Conservation (phyloP, 2,797 vertebrate genomes). For the Tolypeutes matacus region DNA sequence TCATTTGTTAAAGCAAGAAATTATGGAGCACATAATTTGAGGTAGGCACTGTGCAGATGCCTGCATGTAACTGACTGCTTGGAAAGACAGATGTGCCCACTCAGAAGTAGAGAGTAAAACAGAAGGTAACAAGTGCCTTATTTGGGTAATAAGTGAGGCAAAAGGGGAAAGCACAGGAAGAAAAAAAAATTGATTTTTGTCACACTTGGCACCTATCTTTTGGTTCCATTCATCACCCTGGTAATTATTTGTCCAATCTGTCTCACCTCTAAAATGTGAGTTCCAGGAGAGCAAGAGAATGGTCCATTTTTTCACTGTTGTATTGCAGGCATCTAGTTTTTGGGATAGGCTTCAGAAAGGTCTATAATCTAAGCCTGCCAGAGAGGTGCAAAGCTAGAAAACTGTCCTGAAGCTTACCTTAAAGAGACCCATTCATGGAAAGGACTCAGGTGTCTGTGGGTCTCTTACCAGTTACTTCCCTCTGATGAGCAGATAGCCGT, state of each 20-base stretch:
- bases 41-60: constrained; percentile 62
- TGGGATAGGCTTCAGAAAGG: background rate
- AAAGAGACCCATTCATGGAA: background rate
- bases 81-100: constrained; percentile 69
- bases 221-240: constrained; percentile 26
- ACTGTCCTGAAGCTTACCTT: background rate
- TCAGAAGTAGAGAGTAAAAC: constrained; percentile 17
- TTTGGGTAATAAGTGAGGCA: background rate
- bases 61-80: constrained; percentile 23
- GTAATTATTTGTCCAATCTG: constrained; percentile 44
- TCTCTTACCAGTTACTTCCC: constrained; percentile 63
- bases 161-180: background rate
- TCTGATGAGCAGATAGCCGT: constrained; percentile 28
- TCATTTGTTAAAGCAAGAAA: constrained; percentile 63
- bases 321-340: background rate
- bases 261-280: constrained; percentile 43
- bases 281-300: background rate
- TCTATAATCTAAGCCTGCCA: background rate
- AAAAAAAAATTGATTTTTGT: constrained; percentile 40
- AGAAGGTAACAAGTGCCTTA: constrained; percentile 40
- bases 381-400: background rate
- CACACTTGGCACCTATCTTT: background rate
- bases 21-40: constrained; percentile 68
- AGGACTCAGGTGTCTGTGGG: background rate
- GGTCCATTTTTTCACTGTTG: background rate